Conservation (phyloP, 2,888 invertebrate genomes). For the Omphaloscelis lunosa region DNA sequence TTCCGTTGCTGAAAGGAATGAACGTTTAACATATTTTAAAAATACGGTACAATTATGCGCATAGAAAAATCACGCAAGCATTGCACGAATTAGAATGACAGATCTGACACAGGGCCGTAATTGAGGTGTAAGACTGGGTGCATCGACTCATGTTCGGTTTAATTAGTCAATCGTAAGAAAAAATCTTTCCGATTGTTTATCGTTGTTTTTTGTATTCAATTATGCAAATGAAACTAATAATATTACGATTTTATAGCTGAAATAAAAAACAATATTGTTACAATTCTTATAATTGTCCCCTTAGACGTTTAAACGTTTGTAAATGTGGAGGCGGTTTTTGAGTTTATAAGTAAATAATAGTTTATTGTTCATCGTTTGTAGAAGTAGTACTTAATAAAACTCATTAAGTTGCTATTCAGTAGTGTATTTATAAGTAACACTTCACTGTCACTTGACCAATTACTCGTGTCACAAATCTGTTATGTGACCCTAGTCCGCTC, state of each 20-base stretch:
- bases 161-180: neutral
- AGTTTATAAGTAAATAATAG: neutral
- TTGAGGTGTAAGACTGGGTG: slow-evolving; percentile 16
- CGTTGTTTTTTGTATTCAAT: neutral
- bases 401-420: neutral
- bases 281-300: neutral
- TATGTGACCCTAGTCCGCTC: slow-evolving; percentile 59
- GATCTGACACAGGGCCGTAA: slow-evolving; percentile 42
- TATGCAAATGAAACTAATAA: neutral
- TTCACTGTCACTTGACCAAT: slow-evolving; percentile 1
- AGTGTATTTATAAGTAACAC: neutral
- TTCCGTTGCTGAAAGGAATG: slow-evolving; percentile 47
- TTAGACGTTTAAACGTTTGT: no score
- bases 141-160: slow-evolving; percentile 1
- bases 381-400: neutral
- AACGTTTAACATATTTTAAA: slow-evolving; percentile 52
- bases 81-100: slow-evolving; percentile 50
- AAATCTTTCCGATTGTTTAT: neutral
- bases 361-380: neutral
- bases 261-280: neutral
- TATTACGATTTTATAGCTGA: neutral
- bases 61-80: slow-evolving; percentile 45
- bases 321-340: no score
- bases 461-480: slow-evolving; percentile 24
- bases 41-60: slow-evolving; percentile 31